A percentile compares a stretch with the other conserved stretches of the same genome.
Evolutionary conservation across 1,140 invertebrate genomes (phyloP).

Genomic region (Hylaeus anthracinus): DNA sequence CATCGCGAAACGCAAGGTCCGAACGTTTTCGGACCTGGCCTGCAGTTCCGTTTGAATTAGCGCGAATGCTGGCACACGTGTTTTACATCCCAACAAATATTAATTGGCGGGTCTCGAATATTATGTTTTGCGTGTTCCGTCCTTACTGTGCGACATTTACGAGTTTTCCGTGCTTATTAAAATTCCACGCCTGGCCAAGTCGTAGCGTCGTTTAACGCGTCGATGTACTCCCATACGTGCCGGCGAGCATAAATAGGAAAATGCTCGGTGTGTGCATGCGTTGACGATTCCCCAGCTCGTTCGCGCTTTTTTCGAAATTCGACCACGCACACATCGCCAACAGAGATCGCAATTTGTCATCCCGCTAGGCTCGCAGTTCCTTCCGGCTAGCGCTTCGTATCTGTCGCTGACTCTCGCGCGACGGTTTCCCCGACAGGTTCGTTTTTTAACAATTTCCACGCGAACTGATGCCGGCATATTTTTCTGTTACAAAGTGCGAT

Average conservation of each 20-base stretch:
- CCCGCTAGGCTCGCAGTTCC: neutral
- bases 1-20: too few species aligned
- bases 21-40: too few species aligned
- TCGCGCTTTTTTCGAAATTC: neutral
- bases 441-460: conserved; percentile 11
- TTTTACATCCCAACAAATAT: neutral
- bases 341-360: neutral
- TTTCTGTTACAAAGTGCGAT: neutral
- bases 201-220: neutral
- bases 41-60: too few species aligned
- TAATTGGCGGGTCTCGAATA: conserved; percentile 32
- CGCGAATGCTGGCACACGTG: too few species aligned
- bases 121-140: conserved; percentile 19
- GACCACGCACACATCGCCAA: neutral
- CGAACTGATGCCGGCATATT: neutral
- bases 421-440: neutral
- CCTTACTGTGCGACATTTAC: neutral
- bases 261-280: neutral
- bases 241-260: conserved; percentile 1
- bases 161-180: conserved; percentile 27
- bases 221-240: neutral
- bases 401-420: neutral
- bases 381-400: neutral
- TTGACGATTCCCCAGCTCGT: neutral
- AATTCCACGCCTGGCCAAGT: conserved; percentile 14